Evolutionary conservation across 2,113 vertebrate genomes (phyloP).

Genomic region (Tragelaphus buxtoni): DNA sequence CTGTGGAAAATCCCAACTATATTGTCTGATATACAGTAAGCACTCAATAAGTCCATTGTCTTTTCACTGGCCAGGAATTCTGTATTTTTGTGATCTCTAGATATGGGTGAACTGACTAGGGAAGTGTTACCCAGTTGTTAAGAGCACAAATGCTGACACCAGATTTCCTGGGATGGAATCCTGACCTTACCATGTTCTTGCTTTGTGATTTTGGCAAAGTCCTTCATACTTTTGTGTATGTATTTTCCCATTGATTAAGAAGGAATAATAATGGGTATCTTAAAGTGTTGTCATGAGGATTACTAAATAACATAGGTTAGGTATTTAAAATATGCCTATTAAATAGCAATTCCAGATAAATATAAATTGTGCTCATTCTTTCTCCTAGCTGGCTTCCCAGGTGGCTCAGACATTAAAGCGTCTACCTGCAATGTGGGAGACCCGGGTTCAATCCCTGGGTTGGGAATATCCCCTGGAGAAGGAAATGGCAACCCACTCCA

Average conservation of each 20-base stretch:
- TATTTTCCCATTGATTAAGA: neutral
- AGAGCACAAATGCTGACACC: neutral
- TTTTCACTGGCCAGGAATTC: neutral
- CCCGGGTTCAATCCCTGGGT: neutral
- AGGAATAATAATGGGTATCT: neutral
- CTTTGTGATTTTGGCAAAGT: neutral
- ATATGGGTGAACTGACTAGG: neutral
- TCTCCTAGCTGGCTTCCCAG: neutral
- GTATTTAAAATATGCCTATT: neutral
- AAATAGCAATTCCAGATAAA: neutral
- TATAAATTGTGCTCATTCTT: neutral
- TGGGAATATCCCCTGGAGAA: neutral
- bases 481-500: neutral
- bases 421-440: neutral
- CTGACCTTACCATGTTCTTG: neutral
- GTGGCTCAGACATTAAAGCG: fast-evolving
- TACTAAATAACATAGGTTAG: neutral
- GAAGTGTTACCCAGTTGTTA: neutral
- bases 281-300: neutral
- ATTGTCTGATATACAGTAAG: neutral
- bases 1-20: neutral
- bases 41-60: neutral
- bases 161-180: neutral
- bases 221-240: neutral
- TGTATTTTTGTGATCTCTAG: neutral